Percentiles rank a stretch among this genome's conserved stretches.
Conservation (phyloP, 2,113 vertebrate genomes). For the Nerophis ophidion region DNA sequence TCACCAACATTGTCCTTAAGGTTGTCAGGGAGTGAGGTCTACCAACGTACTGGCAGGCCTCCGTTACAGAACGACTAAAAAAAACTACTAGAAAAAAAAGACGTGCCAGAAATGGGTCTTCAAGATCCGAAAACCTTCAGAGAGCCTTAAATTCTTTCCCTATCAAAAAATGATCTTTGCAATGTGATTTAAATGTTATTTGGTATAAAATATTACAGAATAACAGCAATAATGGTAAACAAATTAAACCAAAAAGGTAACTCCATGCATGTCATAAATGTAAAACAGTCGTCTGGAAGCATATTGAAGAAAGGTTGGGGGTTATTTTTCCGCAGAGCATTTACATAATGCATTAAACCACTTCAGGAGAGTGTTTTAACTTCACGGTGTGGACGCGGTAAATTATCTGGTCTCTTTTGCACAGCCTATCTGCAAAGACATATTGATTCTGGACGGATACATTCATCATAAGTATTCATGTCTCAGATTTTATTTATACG, state of each 20-base stretch:
- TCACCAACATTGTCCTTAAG: no score
- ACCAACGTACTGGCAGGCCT: no score
- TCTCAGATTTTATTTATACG: conserved; percentile 60
- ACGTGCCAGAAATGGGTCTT: no score
- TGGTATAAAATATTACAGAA: no score
- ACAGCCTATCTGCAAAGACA: conserved; percentile 24
- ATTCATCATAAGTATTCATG: conserved; percentile 63
- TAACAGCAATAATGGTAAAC: neutral
- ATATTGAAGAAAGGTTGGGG: neutral
- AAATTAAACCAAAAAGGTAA: neutral
- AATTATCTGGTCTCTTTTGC: conserved; percentile 1
- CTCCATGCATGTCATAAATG: neutral
- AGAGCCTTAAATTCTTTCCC: no score
- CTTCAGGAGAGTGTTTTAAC: conserved; percentile 3
- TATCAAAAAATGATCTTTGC: no score
- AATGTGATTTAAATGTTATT: no score
- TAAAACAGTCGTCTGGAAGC: neutral
- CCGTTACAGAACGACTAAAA: no score
- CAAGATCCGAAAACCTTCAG: no score
- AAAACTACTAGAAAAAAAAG: no score
- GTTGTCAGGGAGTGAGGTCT: no score
- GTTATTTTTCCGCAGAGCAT: neutral
- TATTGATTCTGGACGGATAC: conserved; percentile 59
- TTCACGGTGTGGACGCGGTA: neutral
- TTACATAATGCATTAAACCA: neutral